Base-by-base conservation (phyloP, 2,797 vertebrate species). In the Pteronotus mesoamericanus region DNA sequence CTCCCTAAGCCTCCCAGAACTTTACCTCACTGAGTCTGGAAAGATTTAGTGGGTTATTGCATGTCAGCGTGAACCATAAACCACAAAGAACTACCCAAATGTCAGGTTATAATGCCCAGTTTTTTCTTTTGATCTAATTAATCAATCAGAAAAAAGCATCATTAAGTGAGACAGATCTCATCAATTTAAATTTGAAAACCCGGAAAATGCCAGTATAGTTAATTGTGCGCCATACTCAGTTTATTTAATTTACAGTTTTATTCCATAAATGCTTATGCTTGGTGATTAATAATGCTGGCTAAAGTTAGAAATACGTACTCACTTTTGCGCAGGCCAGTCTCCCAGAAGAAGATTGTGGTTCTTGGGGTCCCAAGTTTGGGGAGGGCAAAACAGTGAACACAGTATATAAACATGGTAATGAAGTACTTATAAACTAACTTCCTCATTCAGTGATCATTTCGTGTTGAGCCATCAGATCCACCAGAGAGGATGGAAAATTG, bases 281-380 rank as follows among this genome's bases (percentile, higher is more conserved):
- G 66, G n/a, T 80, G 34, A 53, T 87, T 37, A 89, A 64, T 59
- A 66, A 59, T 16, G 74, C 37, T 42, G 61, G 51, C 53, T 89
- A 55, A 95, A 89, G 61, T 72, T 61, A 96, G 19, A 1, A 89
- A 86, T 5, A 57, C 44, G 51, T 80, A 97, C 55, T 96, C 87
- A 96, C 86, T 82, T 61, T 32, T 80, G 61, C 26, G 29, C 10
- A 64, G 55, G 39, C 55, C 48, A 32, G 26, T 72, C 32, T 26
- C 88, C 39, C 57, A 1, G 37, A 61, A 89, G 53, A 64, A 42
- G 79, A 71, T 61, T 34, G 59, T 71, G 57, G 34, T 57, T 93
- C 42, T 64, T n/a, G 71, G 39, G 44, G 79, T 37, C 64, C 61
- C 46, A 85, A 72, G 75, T 53, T 91, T 42, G 34, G 69, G 39